Percentiles rank a stretch among this genome's conserved stretches.
Evolutionary conservation across 2,113 vertebrate genomes (phyloP).

Genomic region (Ctenomys sociabilis): DNA sequence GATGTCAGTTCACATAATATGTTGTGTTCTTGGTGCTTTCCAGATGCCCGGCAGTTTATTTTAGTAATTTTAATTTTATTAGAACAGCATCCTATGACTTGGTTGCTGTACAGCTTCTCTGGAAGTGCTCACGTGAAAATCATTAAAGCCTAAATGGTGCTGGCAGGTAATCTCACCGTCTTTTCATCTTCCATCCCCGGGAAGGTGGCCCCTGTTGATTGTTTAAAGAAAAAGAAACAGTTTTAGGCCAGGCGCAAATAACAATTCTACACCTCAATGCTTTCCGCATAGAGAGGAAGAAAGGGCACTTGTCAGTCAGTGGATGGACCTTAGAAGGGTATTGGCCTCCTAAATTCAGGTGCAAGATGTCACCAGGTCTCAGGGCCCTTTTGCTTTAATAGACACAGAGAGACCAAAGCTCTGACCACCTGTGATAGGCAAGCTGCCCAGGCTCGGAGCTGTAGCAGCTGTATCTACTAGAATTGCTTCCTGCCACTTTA

Average conservation of each 20-base stretch:
- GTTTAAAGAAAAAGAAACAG: constrained; percentile 72
- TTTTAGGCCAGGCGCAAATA: background rate
- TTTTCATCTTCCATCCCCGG: constrained; percentile 82
- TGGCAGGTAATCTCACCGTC: constrained; percentile 81
- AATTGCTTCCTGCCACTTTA: constrained; percentile 48
- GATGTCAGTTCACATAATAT: constrained; percentile 65
- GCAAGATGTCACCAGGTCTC: too few relatives aligned
- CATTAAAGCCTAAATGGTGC: constrained; percentile 84
- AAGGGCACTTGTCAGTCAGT: background rate
- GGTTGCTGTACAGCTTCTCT: constrained; percentile 69
- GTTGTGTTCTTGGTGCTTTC: constrained; percentile 75
- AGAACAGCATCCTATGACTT: constrained; percentile 66
- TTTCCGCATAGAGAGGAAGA: background rate
- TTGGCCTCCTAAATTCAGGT: background rate
- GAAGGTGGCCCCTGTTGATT: constrained; percentile 78
- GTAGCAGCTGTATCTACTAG: constrained; percentile 11
- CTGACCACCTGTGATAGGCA: background rate
- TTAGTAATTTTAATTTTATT: constrained; percentile 84
- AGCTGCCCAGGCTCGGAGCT: constrained; percentile 36
- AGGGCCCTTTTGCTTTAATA: background rate
- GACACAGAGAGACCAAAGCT: background rate
- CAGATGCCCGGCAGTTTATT: constrained; percentile 80
- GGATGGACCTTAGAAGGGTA: too few relatives aligned
- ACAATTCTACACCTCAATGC: background rate
- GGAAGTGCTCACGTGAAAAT: constrained; percentile 79